phyloP scores from a whole-genome alignment of 2,797 vertebrate species.

The Furcifer pardalis region DNA sequence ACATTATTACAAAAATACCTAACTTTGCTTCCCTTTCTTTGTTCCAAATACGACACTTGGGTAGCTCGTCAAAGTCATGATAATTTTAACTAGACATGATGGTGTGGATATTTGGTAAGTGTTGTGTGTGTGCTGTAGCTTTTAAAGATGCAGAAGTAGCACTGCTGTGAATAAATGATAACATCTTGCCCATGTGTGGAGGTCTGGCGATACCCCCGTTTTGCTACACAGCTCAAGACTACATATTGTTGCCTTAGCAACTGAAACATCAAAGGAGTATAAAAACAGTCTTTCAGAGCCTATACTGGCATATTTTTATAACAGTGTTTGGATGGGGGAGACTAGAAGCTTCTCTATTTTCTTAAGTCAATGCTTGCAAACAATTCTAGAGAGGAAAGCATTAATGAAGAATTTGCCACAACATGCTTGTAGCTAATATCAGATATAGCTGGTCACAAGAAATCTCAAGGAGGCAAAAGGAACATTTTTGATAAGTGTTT shows the following conservation, averaged over 20 bases:
- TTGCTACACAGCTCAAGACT: conserved; percentile 45
- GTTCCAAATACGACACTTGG: not conserved
- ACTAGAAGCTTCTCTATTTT: not conserved
- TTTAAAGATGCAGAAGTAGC: conserved; percentile 10
- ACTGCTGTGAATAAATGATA: conserved; percentile 10
- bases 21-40: not conserved
- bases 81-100: not conserved
- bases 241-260: conserved; percentile 65
- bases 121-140: not conserved
- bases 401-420: not conserved
- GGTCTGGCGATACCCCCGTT: conserved; percentile 40
- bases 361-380: not conserved
- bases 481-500: not conserved
- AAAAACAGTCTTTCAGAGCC: conserved; percentile 15
- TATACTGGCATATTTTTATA: conserved; percentile 19
- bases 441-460: not conserved
- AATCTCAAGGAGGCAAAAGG: not conserved
- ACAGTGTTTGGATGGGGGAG: not conserved
- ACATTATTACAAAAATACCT: not conserved
- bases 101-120: not conserved
- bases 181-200: not conserved
- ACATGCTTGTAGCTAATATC: not conserved
- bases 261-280: conserved; percentile 28
- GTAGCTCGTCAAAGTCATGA: not conserved
- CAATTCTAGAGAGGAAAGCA: not conserved